Percentiles rank a stretch among this genome's conserved stretches.
Conservation (phyloP, 37 sponge, comb jelly and placozoan genomes). For the Beroe forskalii region DNA sequence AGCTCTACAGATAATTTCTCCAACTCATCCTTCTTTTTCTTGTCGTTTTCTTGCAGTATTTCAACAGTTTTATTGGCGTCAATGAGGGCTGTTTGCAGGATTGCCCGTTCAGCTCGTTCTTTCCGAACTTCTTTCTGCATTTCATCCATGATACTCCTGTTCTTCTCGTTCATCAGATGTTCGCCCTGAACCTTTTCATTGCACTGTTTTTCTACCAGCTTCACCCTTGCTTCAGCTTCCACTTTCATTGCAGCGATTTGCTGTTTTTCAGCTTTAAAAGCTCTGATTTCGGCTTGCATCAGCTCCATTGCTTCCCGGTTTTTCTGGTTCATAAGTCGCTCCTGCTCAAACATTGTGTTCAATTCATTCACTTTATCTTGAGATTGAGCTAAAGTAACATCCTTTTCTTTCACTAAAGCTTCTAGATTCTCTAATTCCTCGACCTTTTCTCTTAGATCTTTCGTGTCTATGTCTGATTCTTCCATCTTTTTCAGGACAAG, state of each 20-base stretch:
- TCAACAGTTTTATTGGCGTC: not conserved
- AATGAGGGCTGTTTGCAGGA: not conserved
- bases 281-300: constrained; percentile 39
- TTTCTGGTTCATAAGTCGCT: constrained; percentile 26
- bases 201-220: not conserved
- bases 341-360: not conserved
- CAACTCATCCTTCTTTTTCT: not conserved
- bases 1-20: not conserved
- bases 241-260: not conserved
- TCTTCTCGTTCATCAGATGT: constrained; percentile 21
- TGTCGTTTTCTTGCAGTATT: not conserved
- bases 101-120: not conserved
- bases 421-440: not conserved
- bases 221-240: constrained; percentile 1
- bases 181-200: constrained; percentile 31
- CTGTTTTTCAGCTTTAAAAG: not conserved
- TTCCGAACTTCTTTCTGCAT: constrained; percentile 51
- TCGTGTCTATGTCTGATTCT: constrained; percentile 47
- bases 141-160: constrained; percentile 1
- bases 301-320: constrained; percentile 32
- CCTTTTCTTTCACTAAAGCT: constrained; percentile 15
- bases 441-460: constrained; percentile 3
- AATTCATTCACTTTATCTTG: not conserved
- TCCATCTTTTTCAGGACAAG: constrained; percentile 20
- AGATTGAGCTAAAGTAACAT: not conserved